Conservation (phyloP, 2,797 vertebrate species). For the Pempheris klunzingeri region DNA sequence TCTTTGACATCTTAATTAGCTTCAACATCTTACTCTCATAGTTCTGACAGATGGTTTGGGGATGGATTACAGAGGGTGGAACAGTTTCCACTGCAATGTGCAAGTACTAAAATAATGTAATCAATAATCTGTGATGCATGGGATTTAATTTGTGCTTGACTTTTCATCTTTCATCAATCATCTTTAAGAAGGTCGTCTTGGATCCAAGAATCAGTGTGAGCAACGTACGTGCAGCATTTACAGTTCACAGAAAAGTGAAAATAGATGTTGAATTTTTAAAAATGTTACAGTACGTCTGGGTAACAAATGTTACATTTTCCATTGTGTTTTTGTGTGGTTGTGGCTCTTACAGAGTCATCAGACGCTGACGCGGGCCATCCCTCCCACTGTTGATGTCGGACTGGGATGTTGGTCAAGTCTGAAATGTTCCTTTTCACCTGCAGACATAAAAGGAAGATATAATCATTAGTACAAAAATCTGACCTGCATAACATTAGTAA, state of each 20-base stretch:
- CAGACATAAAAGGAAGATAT: conserved; percentile 38
- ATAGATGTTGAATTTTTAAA: not conserved
- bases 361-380: conserved; percentile 96
- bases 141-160: conserved; percentile 8
- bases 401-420: conserved; percentile 98
- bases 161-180: too few relatives aligned
- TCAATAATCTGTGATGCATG: not conserved
- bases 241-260: not conserved
- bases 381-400: conserved; percentile 97
- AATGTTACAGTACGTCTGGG: not conserved
- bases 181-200: not conserved
- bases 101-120: conserved; percentile 20
- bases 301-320: not conserved
- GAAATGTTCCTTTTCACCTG: conserved; percentile 98
- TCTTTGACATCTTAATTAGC: conserved; percentile 88
- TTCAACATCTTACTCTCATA: conserved; percentile 76
- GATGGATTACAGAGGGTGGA: conserved; percentile 27
- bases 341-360: conserved; percentile 92
- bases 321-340: conserved; percentile 10
- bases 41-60: conserved; percentile 70
- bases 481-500: not conserved
- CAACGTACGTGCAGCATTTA: not conserved
- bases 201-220: not conserved
- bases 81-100: conserved; percentile 51
- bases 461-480: not conserved